Conservation (phyloP, 1,140 invertebrate genomes). For the Wiebesia pumilae region DNA sequence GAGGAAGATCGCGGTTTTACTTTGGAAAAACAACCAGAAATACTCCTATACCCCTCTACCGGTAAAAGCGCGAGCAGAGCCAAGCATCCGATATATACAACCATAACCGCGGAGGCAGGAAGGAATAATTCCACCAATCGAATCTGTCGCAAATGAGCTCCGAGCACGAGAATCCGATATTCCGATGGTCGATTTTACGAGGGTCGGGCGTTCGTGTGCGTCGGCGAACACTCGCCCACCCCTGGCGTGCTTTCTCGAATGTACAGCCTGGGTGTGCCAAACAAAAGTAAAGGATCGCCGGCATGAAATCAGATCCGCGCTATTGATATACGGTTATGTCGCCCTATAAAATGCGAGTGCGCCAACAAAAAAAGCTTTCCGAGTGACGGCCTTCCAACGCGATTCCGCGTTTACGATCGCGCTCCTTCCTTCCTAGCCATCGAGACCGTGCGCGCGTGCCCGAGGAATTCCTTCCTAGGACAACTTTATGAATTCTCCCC, state of each 20-base stretch:
- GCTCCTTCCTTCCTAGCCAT: neutral
- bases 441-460: no score
- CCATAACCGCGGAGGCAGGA: neutral
- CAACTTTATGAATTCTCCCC: neutral
- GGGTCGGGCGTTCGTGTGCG: neutral
- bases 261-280: neutral
- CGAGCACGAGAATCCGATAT: conserved; percentile 39
- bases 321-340: conserved; percentile 38
- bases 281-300: conserved; percentile 37
- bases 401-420: conserved; percentile 1
- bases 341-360: conserved; percentile 14
- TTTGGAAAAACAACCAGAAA: conserved; percentile 4
- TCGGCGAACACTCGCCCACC: neutral
- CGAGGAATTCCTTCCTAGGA: neutral
- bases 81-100: neutral
- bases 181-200: conserved; percentile 40
- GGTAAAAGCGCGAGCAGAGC: no score
- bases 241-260: neutral
- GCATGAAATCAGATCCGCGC: conserved; percentile 38
- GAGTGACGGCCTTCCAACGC: no score
- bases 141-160: conserved; percentile 3
- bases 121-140: conserved; percentile 41
- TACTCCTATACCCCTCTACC: neutral
- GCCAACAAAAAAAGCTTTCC: neutral
- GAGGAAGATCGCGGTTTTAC: conserved; percentile 5